Base-by-base conservation (phyloP, 1,140 invertebrate genomes). In the Bombus consobrinus region DNA sequence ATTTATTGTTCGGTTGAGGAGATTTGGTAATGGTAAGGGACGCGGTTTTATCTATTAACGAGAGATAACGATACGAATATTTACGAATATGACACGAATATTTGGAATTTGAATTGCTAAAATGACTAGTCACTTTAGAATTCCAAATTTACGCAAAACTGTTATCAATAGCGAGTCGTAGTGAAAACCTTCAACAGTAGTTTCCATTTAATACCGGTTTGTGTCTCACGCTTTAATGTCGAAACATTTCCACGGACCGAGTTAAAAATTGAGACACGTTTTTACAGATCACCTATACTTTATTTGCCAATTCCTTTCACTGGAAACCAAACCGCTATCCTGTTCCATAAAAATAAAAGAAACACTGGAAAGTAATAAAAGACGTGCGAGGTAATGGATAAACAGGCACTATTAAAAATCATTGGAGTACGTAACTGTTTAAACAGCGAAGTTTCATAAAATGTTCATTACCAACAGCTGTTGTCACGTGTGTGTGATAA, bases 401-500 rank as follows among this genome's bases (percentile, higher is more conserved):
- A 15, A 62, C 15, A n/a, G 13, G 2, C 59, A 25, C 34, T 32
- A 25, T 39, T 37, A 37, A 12, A 77, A 68, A 68, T n/a, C 34
- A 64, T 68, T 41, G 12, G 18, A 53, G 8, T n/a, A 12, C 12
- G 57, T 37, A 34, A 69, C 25, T 62, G n/a, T 71, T 79, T 62
- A 47, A 71, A 37, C 75, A 22, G 1, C 15, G 15, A 12, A 37
- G 37, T 32, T 68, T 71, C 64, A n/a, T 84, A 71, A 84, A 84
- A 71, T 13, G 47, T 84, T 43, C 75, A 59, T 57, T 71, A 69
- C 28, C n/a, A 25, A 13, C 39, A 34, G n/a, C 32, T 10, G 39
- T 41, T 57, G 62, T 41, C 68, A 37, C 8, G 5, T 28, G 34
- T 43, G 69, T 18, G 12, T 72, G 66, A 68, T 79, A 34, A 71